A percentile compares a stretch with the other conserved stretches of the same genome.
Conservation (phyloP, 2,113 vertebrate species). For the Actenoides lindsayi region DNA sequence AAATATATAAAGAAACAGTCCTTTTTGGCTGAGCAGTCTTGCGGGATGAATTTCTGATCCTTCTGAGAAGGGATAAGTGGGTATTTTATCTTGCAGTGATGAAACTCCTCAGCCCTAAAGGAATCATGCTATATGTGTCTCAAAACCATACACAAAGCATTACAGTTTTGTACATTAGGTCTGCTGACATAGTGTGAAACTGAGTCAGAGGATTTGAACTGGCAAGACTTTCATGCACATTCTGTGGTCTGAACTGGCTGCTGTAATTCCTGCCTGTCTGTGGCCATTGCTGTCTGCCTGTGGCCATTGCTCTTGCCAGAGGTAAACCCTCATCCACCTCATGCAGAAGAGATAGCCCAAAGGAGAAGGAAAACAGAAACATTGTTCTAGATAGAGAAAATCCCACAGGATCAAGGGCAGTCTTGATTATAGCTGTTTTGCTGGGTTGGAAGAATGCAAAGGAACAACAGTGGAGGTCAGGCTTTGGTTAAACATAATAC, state of each 20-base stretch:
- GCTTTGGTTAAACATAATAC: background rate
- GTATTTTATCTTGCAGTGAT: background rate
- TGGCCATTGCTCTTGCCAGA: background rate
- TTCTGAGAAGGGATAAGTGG: background rate
- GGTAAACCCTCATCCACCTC: background rate
- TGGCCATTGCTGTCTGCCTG: no score
- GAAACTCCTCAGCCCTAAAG: background rate
- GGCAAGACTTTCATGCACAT: background rate
- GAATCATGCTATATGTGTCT: background rate
- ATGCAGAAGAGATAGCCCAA: background rate
- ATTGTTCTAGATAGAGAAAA: conserved; percentile 2
- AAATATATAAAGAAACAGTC: background rate
- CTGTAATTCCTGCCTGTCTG: background rate
- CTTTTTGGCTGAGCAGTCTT: background rate
- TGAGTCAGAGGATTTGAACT: background rate
- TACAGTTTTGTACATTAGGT: background rate
- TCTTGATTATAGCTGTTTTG: conserved; percentile 1
- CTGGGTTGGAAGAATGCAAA: background rate
- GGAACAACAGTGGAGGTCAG: background rate
- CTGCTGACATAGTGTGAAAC: background rate
- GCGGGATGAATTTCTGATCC: background rate
- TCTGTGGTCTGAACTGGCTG: background rate
- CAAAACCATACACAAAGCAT: background rate
- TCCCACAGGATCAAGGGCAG: background rate
- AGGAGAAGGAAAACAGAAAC: background rate